Base-by-base conservation (phyloP, 2,888 invertebrate species). In the Drosophila tripunctata region DNA sequence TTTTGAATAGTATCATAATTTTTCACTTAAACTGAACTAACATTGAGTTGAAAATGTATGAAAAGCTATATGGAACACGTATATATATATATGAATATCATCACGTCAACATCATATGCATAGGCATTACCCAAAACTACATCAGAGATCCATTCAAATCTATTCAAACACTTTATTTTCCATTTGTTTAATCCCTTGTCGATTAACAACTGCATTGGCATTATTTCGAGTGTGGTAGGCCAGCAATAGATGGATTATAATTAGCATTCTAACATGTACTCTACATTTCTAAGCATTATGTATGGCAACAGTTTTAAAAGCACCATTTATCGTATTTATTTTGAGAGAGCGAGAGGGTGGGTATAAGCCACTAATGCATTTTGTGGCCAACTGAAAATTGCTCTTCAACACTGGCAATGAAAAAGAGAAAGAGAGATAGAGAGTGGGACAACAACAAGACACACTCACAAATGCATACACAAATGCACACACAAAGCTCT, bases 321-420 rank as follows among this genome's bases (percentile, higher is more conserved):
- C 63, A 15, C 21, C 43, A 70, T 71, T 63, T 52, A 41, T 45
- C 21, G 17, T 41, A 2, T 33, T 10, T 5, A 21, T 31, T 40
- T 31, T 6, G 21, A 31, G 12, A 7, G 10, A 15, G n/a, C 5
- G 10, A 2, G 8, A 15, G 30, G 14, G 40, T 10, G 45, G 40
- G 35, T 51, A 38, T 70, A 47, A 54, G 56, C 64, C 70, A 68
- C 85, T 71, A 87, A 88, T 83, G 88, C 85, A 88, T 81, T 75
- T 87, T 86, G 75, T 67, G 82, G 85, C 48, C 52, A 81, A 77
- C 81, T 88, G 65, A 41, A 75, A 81, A 66, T 61, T 66, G 62
- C 65, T 66, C 21, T 51, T 48, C 56, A 65, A 65, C 51, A 47
- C 22, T n/a, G n/a, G n/a, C n/a, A n/a, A n/a, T n/a, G n/a, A n/a